These are phyloP conservation scores for Aethina tumida DNA, from an alignment of 1,140 invertebrate genomes.

Conservation along the genomic window DNA sequence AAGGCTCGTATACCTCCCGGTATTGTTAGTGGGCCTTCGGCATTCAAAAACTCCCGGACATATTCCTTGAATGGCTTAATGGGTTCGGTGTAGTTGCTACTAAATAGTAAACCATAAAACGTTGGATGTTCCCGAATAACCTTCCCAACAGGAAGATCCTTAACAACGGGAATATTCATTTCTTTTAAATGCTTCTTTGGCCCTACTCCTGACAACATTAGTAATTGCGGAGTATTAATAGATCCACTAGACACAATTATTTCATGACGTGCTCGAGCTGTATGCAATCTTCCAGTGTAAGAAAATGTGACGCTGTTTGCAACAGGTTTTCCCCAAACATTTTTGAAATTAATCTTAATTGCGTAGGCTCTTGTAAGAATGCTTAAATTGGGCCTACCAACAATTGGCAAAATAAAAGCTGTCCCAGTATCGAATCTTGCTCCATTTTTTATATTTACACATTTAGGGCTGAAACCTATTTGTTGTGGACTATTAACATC, in stretches of 20 bases:
- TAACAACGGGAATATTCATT: constrained; percentile 46
- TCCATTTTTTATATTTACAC: constrained; percentile 28
- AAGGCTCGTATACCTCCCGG: too few species aligned
- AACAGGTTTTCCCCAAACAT: constrained; percentile 33
- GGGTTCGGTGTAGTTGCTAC: constrained; percentile 1
- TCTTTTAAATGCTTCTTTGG: constrained; percentile 52
- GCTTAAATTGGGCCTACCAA: constrained; percentile 52
- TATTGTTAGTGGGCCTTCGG: too few species aligned
- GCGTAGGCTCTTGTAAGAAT: constrained; percentile 43
- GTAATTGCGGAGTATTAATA: constrained; percentile 57
- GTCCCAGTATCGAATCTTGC: constrained; percentile 40
- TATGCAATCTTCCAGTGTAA: constrained; percentile 33
- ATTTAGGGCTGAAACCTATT: constrained; percentile 16
- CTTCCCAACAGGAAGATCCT: constrained; percentile 58
- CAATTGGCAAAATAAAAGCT: constrained; percentile 40
- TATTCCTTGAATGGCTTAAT: too few species aligned
- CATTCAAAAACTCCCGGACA: too few species aligned
- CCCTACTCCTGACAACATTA: constrained; percentile 71
- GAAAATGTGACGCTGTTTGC: constrained; percentile 51
- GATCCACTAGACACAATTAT: constrained; percentile 62
- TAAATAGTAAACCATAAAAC: constrained; percentile 17
- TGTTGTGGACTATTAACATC: constrained; percentile 41
- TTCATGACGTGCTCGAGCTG: constrained; percentile 48
- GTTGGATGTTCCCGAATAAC: constrained; percentile 65
- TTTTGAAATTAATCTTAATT: constrained; percentile 41